phyloP scores from a whole-genome alignment of 2,797 vertebrate species.

The Netta rufina region DNA sequence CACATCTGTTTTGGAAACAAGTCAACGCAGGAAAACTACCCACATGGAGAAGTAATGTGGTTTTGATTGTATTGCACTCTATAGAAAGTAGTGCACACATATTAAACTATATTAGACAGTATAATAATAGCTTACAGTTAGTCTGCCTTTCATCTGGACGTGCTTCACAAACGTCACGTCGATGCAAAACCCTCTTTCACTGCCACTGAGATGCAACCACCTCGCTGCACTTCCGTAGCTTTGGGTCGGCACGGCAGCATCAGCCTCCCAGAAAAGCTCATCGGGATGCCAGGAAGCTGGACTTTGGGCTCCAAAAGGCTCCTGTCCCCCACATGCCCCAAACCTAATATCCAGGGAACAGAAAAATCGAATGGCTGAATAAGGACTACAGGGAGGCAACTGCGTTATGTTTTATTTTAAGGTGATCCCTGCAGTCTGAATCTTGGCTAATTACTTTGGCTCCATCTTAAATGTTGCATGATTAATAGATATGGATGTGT shows the following conservation, averaged over 20 bases:
- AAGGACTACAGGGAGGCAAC: background rate
- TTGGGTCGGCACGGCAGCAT: background rate
- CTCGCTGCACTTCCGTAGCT: background rate
- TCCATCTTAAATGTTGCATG: constrained; percentile 10
- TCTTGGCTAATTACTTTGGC: constrained; percentile 54
- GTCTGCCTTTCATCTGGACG: constrained; percentile 65
- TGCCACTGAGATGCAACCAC: background rate
- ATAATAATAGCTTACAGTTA: constrained; percentile 61
- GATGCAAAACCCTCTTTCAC: background rate
- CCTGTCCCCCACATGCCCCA: accelerated
- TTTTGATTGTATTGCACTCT: constrained; percentile 64
- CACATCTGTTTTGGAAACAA: constrained; percentile 71
- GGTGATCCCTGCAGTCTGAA: constrained; percentile 46
- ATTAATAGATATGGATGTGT: constrained; percentile 52
- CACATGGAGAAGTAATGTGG: constrained; percentile 67
- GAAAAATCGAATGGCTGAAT: background rate
- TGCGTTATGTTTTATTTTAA: constrained; percentile 6
- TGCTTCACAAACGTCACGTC: constrained; percentile 14
- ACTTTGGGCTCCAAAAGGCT: background rate
- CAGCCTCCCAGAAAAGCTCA: background rate
- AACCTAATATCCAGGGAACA: background rate
- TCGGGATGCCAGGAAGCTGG: background rate
- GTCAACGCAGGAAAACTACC: constrained; percentile 48
- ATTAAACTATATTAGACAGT: constrained; percentile 60
- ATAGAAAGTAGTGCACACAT: constrained; percentile 50